phyloP scores from a whole-genome alignment of 2,888 invertebrate species.

The Pyrrhia umbra region DNA sequence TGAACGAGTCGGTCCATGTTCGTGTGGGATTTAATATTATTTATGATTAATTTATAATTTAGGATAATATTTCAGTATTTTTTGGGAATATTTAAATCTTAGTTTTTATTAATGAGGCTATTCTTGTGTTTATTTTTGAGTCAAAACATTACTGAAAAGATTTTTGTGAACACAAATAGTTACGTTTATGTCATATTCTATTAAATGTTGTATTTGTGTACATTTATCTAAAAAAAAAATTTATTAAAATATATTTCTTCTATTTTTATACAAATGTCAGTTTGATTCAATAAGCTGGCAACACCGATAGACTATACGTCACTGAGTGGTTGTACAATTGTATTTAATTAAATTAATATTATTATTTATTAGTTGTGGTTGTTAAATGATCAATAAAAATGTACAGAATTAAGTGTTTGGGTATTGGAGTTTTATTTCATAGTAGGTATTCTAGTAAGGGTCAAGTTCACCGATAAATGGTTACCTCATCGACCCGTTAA shows the following conservation, averaged over 20 bases:
- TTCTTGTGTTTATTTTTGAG: constrained; percentile 37
- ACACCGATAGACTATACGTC: not conserved
- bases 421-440: not conserved
- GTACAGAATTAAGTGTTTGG: constrained; percentile 50
- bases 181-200: constrained; percentile 27
- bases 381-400: constrained; percentile 49
- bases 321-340: not conserved
- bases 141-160: constrained; percentile 8
- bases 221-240: not conserved
- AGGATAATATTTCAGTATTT: constrained; percentile 54
- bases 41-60: constrained; percentile 52
- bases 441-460: too few species aligned
- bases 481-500: too few species aligned
- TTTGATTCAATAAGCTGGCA: not conserved
- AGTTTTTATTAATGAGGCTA: constrained; percentile 22
- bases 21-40: constrained; percentile 27
- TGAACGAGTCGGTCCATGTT: constrained; percentile 23
- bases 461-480: too few species aligned
- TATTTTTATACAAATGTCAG: too few species aligned
- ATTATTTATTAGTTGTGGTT: constrained; percentile 35
- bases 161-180: constrained; percentile 23
- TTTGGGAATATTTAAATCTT: constrained; percentile 32
- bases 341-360: constrained; percentile 21
- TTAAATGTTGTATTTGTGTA: constrained; percentile 45
- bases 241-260: not conserved